Evolutionary conservation across 2,113 vertebrate genomes (phyloP), one percentile per base, ranked within the genome.

Genomic region (Oryzias melastigma): DNA sequence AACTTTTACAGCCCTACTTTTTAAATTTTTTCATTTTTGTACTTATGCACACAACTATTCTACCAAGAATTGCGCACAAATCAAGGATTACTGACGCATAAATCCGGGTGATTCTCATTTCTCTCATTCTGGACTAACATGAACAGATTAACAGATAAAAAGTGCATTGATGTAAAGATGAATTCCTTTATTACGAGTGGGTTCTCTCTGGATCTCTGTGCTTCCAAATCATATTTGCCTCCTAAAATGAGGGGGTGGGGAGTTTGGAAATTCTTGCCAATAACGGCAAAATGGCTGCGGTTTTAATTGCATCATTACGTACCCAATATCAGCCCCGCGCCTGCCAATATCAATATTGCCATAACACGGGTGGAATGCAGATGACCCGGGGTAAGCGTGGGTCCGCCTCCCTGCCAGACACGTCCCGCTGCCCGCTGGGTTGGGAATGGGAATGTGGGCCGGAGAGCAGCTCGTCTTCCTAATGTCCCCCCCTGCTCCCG

Each of bases 231-330:
- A 88, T 89, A 91, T 91, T 90, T 90, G 87, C 89, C 82, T 90
- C 81, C 87, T 84, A 87, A 91, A 91, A 88, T 77, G 76, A 75
- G 75, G 71, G 80, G 22, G 61, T 56, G 68, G 71, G 79, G 51
- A 44, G 56, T 24, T 44, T 55, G 67, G 62, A 65, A 71, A 75
- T 84, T 85, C 83, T 82, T 89, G 89, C 91, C 91, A 91, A 89
- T 91, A 91, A 92, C 88, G 89, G 90, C 89, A 89, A 92, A 93
- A 92, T 88, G 87, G 88, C 89, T 90, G 75, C 80, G 79, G 91
- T 90, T 92, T 92, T 92, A 92, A 92, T 93, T 91, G 90, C 91
- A 89, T 92, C 92, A 91, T 92, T 92, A 91, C 88, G 75, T 90
- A 86, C 89, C 89, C 88, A 90, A 91, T 93, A 92, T 92, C 90